phyloP scores from a whole-genome alignment of 2,113 vertebrate genomes.

The Plecotus auritus region DNA sequence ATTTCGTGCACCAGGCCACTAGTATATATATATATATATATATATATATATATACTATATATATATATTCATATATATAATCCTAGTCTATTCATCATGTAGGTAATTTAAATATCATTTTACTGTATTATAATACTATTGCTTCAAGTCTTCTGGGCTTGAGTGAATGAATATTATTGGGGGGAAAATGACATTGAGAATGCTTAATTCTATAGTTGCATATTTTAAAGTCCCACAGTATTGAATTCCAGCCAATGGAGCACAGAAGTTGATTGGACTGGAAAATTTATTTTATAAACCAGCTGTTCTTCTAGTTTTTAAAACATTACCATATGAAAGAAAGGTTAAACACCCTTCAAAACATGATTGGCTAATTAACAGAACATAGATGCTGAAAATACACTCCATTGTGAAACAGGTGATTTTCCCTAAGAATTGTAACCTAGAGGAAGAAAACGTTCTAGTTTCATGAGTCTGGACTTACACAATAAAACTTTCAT shows the following conservation, averaged over 20 bases:
- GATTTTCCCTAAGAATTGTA: conserved; percentile 33
- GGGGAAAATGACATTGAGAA: background rate
- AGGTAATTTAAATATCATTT: background rate
- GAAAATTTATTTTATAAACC: background rate
- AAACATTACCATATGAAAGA: background rate
- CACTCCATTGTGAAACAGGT: conserved; percentile 6
- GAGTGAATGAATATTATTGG: background rate
- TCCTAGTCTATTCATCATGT: background rate
- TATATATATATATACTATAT: too few relatives aligned
- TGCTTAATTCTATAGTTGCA: background rate
- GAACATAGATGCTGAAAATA: background rate
- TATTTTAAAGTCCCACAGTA: conserved; percentile 1
- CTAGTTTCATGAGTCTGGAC: conserved; percentile 46
- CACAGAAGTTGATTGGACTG: background rate
- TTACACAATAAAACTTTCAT: conserved; percentile 53
- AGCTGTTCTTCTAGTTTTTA: conserved; percentile 1
- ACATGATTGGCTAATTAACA: conserved; percentile 20
- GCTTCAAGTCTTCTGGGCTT: background rate
- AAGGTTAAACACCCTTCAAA: conserved; percentile 22
- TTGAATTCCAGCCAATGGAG: conserved; percentile 17
- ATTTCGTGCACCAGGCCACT: too few relatives aligned
- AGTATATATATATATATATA: too few relatives aligned
- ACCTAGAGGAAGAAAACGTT: conserved; percentile 2
- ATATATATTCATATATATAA: too few relatives aligned
- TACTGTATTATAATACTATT: background rate